These are phyloP conservation scores for Poecilia wingei DNA, from an alignment of 2,797 vertebrate species.

Conservation along the genomic window DNA sequence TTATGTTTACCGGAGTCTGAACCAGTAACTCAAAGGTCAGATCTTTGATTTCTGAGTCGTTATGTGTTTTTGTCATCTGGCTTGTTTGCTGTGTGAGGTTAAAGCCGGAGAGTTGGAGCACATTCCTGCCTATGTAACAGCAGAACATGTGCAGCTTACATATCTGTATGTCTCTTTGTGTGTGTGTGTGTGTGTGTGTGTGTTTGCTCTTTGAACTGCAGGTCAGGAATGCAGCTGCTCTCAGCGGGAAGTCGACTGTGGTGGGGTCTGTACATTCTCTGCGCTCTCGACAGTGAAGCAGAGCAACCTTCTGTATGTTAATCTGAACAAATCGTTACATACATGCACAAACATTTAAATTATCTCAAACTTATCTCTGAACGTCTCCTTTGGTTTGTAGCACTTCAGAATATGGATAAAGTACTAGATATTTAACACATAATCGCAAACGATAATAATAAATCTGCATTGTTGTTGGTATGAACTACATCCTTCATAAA, in stretches of 20 bases:
- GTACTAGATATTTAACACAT: not conserved
- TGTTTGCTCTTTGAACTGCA: slow-evolving; percentile 77
- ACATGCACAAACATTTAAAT: not conserved
- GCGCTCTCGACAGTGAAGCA: slow-evolving; percentile 47
- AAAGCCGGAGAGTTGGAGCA: slow-evolving; percentile 3
- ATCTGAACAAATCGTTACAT: slow-evolving; percentile 39
- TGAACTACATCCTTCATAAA: not conserved
- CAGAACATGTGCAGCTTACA: slow-evolving; percentile 32
- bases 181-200: slow-evolving; percentile 16
- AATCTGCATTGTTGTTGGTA: not conserved
- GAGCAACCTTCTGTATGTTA: slow-evolving; percentile 17
- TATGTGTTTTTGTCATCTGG: slow-evolving; percentile 16
- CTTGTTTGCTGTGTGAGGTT: slow-evolving; percentile 22
- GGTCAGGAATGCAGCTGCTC: slow-evolving; percentile 82
- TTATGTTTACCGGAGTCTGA: not conserved
- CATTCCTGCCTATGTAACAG: slow-evolving; percentile 13
- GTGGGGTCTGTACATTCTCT: slow-evolving; percentile 69
- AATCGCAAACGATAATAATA: not conserved
- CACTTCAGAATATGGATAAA: not conserved
- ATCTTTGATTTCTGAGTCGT: slow-evolving; percentile 27
- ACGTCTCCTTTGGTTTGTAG: not conserved
- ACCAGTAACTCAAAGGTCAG: slow-evolving; percentile 2
- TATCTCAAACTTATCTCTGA: not conserved
- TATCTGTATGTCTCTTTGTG: slow-evolving; percentile 29
- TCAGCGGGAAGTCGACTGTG: slow-evolving; percentile 70